Evolutionary conservation across 1,140 invertebrate genomes (phyloP), one percentile per base, ranked within the genome.

Genomic region (Drosophila simulans): DNA sequence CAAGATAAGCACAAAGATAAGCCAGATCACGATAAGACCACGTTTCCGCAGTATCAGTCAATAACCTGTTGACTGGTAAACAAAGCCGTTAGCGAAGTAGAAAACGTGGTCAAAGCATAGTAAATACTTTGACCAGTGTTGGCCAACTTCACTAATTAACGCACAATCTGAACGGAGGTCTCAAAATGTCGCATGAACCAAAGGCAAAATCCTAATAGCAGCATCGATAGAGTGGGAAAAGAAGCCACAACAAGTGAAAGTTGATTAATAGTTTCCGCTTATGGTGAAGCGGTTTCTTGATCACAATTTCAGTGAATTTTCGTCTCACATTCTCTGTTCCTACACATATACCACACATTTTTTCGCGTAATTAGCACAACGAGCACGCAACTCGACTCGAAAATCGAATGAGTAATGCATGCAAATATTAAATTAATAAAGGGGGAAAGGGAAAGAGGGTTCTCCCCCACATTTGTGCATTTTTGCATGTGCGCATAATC

Each of bases 191-290:
- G 8, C 11, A 22, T 58, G n/a, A 39, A 17, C 11, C 17, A 39
- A 39, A 60, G 22, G n/a, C 54, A 55, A 27, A 53, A 54, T 13
- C 40, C 63, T 46, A 69, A 54, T 34, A 37, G 46, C 35, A 31
- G 27, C 34, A 56, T 56, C 27, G 37, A 64, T 39, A 56, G 10
- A 51, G 53, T 40, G 15, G 20, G 49, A 52, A 56, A 53, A 20
- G 25, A 42, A 34, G 43, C 42, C 20, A 59, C 39, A 83, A 64
- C 46, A 83, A 89, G 82, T 86, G 82, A 86, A 86, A 86, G 82
- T 89, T 86, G 58, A 89, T 89, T 83, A 83, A 86, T 86, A 71
- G 79, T 83, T 86, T 86, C 82, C 82, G 82, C 83, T 86, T 89
- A 82, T 76, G 78, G 73, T 45, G 12, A 39, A 70, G 39, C 48